Evolutionary conservation across 2,113 vertebrate species (phyloP).

Genomic region (Suncus etruscus): DNA sequence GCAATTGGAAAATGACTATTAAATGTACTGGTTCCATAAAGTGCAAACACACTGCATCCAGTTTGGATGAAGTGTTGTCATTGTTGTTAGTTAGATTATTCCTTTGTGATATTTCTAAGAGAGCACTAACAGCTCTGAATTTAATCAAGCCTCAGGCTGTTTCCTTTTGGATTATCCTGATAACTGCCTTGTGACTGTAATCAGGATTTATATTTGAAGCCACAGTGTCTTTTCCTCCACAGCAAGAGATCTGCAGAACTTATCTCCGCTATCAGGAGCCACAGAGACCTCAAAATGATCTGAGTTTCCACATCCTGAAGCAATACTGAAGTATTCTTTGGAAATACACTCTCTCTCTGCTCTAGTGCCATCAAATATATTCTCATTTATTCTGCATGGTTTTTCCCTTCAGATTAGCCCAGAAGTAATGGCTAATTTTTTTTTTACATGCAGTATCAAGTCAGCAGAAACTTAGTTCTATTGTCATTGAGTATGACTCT

Average conservation of each 20-base stretch:
- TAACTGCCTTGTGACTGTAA: neutral
- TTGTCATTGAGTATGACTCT: neutral
- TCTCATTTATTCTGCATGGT: neutral
- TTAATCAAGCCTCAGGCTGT: neutral
- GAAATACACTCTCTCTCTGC: rapidly evolving
- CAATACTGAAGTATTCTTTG: neutral
- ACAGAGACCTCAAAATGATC: neutral
- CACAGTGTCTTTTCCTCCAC: neutral
- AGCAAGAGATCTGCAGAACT: neutral
- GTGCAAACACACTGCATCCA: neutral
- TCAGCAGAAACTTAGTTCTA: constrained; percentile 1
- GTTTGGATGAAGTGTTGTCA: neutral
- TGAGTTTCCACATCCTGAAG: neutral
- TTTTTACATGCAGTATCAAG: neutral
- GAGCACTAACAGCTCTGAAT: neutral
- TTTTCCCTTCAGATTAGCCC: neutral
- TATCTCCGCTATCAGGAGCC: no score
- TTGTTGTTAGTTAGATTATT: neutral
- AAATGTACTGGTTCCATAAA: neutral
- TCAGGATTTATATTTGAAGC: neutral
- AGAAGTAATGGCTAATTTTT: neutral
- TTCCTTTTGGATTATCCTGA: neutral
- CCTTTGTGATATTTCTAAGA: neutral
- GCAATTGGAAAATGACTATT: neutral
- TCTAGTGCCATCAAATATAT: neutral